phyloP scores from a whole-genome alignment of 2,113 vertebrate species.

The Meles meles region DNA sequence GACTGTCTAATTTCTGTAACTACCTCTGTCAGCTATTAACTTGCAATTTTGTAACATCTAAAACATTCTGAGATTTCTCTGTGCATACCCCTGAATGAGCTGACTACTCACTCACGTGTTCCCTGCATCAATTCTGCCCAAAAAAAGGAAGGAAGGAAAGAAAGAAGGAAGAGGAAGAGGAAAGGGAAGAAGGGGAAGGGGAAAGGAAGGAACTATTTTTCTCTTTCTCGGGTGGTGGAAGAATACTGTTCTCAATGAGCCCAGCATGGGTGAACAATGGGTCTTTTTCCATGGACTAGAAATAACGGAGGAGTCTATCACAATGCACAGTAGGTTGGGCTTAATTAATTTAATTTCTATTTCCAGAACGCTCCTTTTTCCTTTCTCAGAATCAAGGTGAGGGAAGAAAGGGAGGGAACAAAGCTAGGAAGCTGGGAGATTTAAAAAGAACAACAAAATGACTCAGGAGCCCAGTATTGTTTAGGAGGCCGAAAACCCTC shows the following conservation, averaged over 20 bases:
- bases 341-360: background rate
- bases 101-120: background rate
- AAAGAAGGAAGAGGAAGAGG: background rate
- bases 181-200: background rate
- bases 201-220: background rate
- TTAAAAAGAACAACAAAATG: background rate
- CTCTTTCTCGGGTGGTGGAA: background rate
- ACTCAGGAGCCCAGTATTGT: background rate
- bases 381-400: background rate
- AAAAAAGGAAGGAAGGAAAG: background rate
- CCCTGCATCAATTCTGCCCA: background rate
- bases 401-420: background rate
- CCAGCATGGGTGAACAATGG: background rate
- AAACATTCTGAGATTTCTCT: conserved; percentile 28
- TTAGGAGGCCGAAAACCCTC: background rate
- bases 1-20: conserved; percentile 42
- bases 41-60: background rate
- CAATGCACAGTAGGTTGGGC: too few species aligned
- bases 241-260: background rate
- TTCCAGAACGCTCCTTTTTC: background rate
- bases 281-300: background rate
- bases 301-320: background rate
- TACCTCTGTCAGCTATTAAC: background rate
- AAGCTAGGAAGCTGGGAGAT: background rate
- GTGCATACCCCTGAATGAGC: background rate